Conservation (phyloP, 1,140 invertebrate species). For the Anastrepha ludens region DNA sequence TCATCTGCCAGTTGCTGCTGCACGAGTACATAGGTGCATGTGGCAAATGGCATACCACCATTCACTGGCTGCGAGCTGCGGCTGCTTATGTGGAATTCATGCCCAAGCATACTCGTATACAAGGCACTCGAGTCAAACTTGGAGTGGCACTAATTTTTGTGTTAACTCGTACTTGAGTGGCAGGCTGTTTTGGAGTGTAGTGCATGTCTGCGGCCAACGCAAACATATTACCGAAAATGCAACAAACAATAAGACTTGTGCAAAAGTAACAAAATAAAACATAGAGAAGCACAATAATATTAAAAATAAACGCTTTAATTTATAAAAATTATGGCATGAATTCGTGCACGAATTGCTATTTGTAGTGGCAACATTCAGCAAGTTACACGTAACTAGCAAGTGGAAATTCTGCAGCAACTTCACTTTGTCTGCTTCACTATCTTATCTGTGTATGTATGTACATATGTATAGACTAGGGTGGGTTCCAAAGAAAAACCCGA, state of each 20-base stretch:
- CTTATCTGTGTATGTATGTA: not conserved
- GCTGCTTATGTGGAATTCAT: not conserved
- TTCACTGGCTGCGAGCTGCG: not conserved
- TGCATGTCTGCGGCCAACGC: slow-evolving; percentile 19
- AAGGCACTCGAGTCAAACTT: slow-evolving; percentile 24
- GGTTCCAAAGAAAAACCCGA: too few species aligned
- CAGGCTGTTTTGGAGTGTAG: not conserved
- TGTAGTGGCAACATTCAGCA: not conserved
- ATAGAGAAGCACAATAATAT: not conserved
- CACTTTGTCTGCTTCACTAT: not conserved
- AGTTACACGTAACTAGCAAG: not conserved
- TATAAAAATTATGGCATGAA: not conserved
- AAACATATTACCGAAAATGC: slow-evolving; percentile 46
- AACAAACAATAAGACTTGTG: slow-evolving; percentile 15
- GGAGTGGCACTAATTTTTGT: slow-evolving; percentile 48
- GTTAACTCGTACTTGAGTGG: slow-evolving; percentile 49
- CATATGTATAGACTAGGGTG: too few species aligned
- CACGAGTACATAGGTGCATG: not conserved
- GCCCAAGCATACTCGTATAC: not conserved
- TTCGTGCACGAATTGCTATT: not conserved
- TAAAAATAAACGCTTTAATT: slow-evolving; percentile 38
- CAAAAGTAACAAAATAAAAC: not conserved
- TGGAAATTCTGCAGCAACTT: slow-evolving; percentile 14
- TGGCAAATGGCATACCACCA: not conserved
- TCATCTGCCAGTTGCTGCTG: not conserved